Base-by-base conservation (phyloP, 1,140 invertebrate genomes). In the Plectus sambesii region DNA sequence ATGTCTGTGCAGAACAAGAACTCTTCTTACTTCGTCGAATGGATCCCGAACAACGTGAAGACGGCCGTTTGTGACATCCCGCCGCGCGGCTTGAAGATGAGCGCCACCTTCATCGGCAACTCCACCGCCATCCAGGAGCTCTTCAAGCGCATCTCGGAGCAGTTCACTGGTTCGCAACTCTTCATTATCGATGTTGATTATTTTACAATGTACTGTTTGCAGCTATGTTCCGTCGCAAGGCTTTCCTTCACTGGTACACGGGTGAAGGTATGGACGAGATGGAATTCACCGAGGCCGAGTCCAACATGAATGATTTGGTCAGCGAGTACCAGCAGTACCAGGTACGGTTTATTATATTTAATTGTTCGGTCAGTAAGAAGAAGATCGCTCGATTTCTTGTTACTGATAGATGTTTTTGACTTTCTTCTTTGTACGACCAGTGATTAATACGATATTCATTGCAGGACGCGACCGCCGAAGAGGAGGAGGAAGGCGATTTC, bases 261-360 rank as follows among this genome's bases (percentile, higher is more conserved):
- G 73, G 73, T 17, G 74, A 75, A 59, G 74, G 75, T 20, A 78
- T 78, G 77, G 75, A 78, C 56, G 76, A 78, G 60, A 76, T 76
- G 76, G 76, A 81, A 69, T 80, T 79, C 68, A 80, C 79, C 36
- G 79, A 81, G 72, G 80, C 81, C 25, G 80, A 80, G 65, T 79
- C 76, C 27, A 84, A 84, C 73, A 82, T 84, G 80, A 83, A 83
- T 59, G 83, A 85, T 61, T 69, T 85, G 66, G 86, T 89, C 73
- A 83, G 84, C 50, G 85, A 88, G 65, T 89, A 88, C 69, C 85
- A 88, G 67, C 85, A 88, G 19, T 89, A 88, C 72, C 85, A 87
- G 57, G 84, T 29, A 36, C 38, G 12, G 36, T 37, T 19, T 19
- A 5, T 38, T 12, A 22, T 25, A 50, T 17, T 20, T 19, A 15